A percentile compares a stretch with the other conserved stretches of the same genome.
phyloP scores from a whole-genome alignment of 2,113 vertebrate species.

The Mungos mungo region DNA sequence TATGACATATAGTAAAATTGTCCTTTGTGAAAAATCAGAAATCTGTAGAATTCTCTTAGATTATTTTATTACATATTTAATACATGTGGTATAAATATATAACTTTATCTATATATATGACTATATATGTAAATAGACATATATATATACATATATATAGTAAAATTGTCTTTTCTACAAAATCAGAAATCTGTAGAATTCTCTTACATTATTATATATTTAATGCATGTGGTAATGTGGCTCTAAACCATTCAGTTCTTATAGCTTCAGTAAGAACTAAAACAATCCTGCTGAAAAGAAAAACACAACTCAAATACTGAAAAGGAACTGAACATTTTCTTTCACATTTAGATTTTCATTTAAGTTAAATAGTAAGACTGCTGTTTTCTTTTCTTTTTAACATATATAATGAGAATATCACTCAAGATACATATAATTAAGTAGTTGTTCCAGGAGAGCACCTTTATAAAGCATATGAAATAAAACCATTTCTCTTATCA shows the following conservation, averaged over 20 bases:
- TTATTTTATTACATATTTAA: too few species aligned
- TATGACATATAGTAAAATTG: too few species aligned
- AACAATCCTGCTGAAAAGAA: not conserved
- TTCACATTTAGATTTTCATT: not conserved
- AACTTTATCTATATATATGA: too few species aligned
- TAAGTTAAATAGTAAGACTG: not conserved
- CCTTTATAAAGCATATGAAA: not conserved
- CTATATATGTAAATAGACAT: too few species aligned
- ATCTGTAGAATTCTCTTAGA: too few species aligned
- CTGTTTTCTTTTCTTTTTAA: not conserved
- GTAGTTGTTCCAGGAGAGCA: not conserved
- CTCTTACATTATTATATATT: not conserved
- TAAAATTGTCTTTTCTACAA: not conserved
- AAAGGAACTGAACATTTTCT: not conserved
- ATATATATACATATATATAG: too few species aligned
- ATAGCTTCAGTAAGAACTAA: not conserved
- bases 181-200: not conserved
- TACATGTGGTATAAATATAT: too few species aligned
- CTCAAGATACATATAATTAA: not conserved
- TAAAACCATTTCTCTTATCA: not conserved
- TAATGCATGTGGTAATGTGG: not conserved
- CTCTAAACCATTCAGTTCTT: not conserved
- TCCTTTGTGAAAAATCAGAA: too few species aligned
- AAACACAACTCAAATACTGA: not conserved
- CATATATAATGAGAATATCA: not conserved